Evolutionary conservation across 2,888 invertebrate species (phyloP).

Genomic region (Rhagonycha fulva): DNA sequence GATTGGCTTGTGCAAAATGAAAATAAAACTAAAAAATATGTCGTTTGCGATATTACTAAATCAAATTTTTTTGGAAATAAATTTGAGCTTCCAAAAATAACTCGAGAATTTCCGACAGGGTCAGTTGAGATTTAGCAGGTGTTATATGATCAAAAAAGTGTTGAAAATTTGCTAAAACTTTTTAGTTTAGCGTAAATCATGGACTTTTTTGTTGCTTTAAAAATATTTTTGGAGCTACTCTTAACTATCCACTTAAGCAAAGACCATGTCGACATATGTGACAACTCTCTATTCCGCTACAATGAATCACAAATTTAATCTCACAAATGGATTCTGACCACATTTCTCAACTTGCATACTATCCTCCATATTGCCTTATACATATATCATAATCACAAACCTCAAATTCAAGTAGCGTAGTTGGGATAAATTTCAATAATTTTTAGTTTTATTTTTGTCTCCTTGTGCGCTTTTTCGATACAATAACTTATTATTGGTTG

Average conservation of each 20-base stretch:
- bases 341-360: constrained; percentile 42
- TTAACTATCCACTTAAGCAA: constrained; percentile 55
- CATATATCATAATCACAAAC: constrained; percentile 49
- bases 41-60: constrained; percentile 36
- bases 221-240: constrained; percentile 53
- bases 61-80: not conserved
- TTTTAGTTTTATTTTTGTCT: not conserved
- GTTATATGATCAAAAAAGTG: not conserved
- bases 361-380: constrained; percentile 53
- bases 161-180: not conserved
- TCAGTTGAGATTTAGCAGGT: not conserved
- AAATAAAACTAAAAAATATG: constrained; percentile 42
- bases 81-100: not conserved
- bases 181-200: constrained; percentile 8
- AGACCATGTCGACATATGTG: constrained; percentile 64
- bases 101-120: not conserved
- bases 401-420: constrained; percentile 34
- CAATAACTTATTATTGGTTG: too few species aligned
- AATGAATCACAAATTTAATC: constrained; percentile 72
- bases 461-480: not conserved
- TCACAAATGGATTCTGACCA: constrained; percentile 65
- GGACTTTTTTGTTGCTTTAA: constrained; percentile 32
- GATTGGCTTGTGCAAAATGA: constrained; percentile 48
- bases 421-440: not conserved
- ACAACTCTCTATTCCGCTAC: constrained; percentile 62